phyloP scores from a whole-genome alignment of 2,797 vertebrate genomes.

The Anguilla anguilla region DNA sequence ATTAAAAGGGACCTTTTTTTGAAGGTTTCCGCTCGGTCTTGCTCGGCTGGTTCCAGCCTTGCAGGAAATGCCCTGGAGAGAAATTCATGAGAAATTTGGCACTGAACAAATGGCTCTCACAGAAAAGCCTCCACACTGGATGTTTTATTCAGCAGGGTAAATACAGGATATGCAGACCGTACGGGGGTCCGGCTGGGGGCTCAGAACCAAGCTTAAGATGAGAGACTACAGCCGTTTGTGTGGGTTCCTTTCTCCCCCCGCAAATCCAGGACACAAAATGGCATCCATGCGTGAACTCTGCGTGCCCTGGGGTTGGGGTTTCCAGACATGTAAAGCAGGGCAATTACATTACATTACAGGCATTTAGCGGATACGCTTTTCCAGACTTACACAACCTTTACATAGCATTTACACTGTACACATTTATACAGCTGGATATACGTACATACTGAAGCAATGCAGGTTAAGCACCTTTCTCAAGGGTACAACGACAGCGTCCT shows the following conservation, averaged over 20 bases:
- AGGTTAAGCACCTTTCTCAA: no score
- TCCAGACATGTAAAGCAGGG: neutral
- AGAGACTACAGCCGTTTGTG: neutral
- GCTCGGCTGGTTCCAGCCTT: neutral
- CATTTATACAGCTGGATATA: no score
- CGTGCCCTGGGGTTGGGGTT: neutral
- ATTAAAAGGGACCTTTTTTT: neutral
- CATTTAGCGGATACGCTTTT: no score
- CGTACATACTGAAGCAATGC: no score
- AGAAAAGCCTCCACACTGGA: neutral
- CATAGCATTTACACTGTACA: no score
- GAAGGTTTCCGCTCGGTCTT: neutral
- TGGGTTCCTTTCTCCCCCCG: neutral
- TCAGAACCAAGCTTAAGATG: neutral
- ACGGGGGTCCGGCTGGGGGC: neutral
- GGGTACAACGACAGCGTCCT: no score
- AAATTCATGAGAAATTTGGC: slow-evolving; percentile 15
- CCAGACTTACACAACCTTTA: no score
- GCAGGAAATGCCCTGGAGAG: neutral
- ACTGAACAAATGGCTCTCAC: neutral
- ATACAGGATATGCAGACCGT: neutral
- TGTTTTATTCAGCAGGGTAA: slow-evolving; percentile 10
- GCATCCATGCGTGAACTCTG: neutral
- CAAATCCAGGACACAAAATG: neutral
- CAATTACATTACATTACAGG: neutral